Conservation (phyloP, 2,888 invertebrate species). For the Pachliopta kotzebuea region DNA sequence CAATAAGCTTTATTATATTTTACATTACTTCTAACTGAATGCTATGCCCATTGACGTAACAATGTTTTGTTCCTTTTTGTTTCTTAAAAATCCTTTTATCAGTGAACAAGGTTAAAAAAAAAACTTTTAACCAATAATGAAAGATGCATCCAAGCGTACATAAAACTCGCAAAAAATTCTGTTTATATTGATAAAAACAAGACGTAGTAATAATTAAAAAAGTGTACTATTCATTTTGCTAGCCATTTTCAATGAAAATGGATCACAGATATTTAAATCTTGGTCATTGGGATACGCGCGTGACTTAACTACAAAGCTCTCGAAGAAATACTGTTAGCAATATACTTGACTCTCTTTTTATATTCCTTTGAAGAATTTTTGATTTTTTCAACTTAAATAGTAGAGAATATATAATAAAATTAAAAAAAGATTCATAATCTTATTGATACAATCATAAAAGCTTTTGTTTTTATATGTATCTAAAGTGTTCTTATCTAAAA, state of each 20-base stretch:
- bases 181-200: background rate
- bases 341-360: background rate
- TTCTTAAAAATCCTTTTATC: background rate
- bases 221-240: background rate
- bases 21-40: no score
- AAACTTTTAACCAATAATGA: background rate
- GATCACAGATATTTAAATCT: constrained; percentile 18
- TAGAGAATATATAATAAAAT: background rate
- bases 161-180: background rate
- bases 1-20: no score
- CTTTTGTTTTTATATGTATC: background rate
- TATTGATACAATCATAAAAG: background rate
- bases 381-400: background rate
- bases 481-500: background rate
- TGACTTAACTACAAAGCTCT: constrained; percentile 14
- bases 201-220: background rate
- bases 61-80: no score
- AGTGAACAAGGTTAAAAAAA: background rate
- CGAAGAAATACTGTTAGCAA: constrained; percentile 16
- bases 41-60: no score
- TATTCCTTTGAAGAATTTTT: background rate
- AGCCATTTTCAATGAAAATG: constrained; percentile 10
- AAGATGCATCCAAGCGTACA: background rate
- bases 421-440: background rate
- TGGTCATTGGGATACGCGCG: constrained; percentile 23